phyloP scores from a whole-genome alignment of 2,113 vertebrate genomes.

The Meriones unguiculatus region DNA sequence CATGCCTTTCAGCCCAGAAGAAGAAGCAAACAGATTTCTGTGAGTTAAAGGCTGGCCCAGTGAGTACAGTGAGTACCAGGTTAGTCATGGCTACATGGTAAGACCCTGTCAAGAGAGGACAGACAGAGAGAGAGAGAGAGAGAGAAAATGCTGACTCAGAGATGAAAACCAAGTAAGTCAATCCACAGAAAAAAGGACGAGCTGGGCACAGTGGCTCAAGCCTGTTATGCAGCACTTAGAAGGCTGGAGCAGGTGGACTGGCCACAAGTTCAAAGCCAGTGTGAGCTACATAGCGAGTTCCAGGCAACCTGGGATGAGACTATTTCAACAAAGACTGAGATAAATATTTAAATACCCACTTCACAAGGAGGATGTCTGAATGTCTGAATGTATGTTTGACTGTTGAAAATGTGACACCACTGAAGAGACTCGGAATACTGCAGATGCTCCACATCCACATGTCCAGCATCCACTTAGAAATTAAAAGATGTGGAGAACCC shows the following conservation, averaged over 20 bases:
- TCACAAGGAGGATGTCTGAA: not conserved
- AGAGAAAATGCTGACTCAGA: not conserved
- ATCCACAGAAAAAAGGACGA: not conserved
- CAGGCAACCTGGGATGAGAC: not conserved
- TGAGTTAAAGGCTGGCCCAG: too few species aligned
- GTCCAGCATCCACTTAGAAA: not conserved
- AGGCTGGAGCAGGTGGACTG: too few species aligned
- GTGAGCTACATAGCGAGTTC: not conserved
- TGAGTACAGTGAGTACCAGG: not conserved
- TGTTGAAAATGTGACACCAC: rapidly evolving
- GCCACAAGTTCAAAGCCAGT: not conserved
- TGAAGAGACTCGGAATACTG: rapidly evolving
- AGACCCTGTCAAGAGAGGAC: not conserved
- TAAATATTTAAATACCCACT: not conserved
- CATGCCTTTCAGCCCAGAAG: not conserved
- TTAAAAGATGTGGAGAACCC: not conserved
- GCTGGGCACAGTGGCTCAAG: not conserved
- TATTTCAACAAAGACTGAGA: not conserved
- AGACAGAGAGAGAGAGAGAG: not conserved
- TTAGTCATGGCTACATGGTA: not conserved
- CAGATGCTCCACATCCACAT: rapidly evolving
- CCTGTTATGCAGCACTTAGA: too few species aligned
- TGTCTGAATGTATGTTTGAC: not conserved
- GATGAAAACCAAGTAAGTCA: not conserved
- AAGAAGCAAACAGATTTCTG: not conserved